A percentile compares a stretch with the other conserved stretches of the same genome.
Conservation (phyloP, 2,888 invertebrate genomes). For the Agonopterix arenella region DNA sequence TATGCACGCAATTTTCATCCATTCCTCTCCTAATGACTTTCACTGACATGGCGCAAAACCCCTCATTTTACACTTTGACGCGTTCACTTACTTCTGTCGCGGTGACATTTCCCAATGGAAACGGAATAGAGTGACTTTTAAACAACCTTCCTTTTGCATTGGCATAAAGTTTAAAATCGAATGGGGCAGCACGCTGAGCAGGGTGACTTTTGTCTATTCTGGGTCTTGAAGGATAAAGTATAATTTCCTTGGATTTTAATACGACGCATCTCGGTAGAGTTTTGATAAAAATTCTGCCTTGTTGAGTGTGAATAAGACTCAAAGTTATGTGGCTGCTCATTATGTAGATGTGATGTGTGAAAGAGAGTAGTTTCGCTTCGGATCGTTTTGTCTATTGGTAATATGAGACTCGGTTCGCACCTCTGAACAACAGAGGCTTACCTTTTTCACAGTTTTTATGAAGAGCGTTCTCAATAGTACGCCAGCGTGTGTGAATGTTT, state of each 20-base stretch:
- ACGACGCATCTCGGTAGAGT: constrained; percentile 30
- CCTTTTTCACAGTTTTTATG: constrained; percentile 63
- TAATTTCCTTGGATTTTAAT: constrained; percentile 40
- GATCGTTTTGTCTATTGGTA: constrained; percentile 67
- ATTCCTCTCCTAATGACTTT: constrained; percentile 75
- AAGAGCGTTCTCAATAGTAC: constrained; percentile 41
- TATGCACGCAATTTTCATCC: constrained; percentile 74
- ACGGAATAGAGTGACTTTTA: constrained; percentile 31
- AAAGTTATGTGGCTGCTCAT: constrained; percentile 19
- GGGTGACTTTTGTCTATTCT: constrained; percentile 69
- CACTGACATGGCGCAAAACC: constrained; percentile 70
- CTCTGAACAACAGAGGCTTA: constrained; percentile 62
- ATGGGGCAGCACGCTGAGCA: constrained; percentile 25
- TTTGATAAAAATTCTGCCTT: constrained; percentile 33
- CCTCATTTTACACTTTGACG: constrained; percentile 77
- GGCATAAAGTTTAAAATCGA: constrained; percentile 48
- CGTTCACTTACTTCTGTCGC: constrained; percentile 71
- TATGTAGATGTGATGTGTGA: constrained; percentile 19
- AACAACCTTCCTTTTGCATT: constrained; percentile 28
- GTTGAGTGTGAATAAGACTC: constrained; percentile 4
- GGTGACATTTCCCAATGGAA: constrained; percentile 68
- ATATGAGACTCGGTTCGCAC: constrained; percentile 69
- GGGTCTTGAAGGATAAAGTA: constrained; percentile 66
- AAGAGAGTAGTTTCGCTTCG: constrained; percentile 32
- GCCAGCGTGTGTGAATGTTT: constrained; percentile 35